Evolutionary conservation across 2,113 vertebrate genomes (phyloP).

Genomic region (Hippoglossus stenolepis): DNA sequence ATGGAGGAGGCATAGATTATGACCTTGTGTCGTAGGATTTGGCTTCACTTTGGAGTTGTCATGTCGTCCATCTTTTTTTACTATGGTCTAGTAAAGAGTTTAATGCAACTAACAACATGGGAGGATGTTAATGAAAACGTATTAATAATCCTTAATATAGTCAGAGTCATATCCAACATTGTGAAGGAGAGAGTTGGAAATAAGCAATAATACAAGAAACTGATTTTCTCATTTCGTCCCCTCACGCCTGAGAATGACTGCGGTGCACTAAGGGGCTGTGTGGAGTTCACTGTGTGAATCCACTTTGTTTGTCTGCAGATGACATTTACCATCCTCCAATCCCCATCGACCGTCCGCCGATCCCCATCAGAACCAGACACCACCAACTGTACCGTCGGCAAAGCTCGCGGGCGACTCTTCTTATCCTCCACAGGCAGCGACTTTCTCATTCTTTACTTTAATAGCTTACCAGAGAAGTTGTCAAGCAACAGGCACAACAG

Average conservation of each 20-base stretch:
- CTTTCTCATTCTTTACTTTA: background rate
- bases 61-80: too few species aligned
- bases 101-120: constrained; percentile 8
- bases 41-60: too few species aligned
- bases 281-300: background rate
- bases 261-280: too few species aligned
- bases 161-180: background rate
- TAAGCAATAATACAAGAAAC: background rate
- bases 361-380: background rate
- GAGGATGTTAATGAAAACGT: constrained; percentile 5
- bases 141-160: background rate
- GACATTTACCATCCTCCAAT: constrained; percentile 20
- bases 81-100: too few species aligned
- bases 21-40: too few species aligned
- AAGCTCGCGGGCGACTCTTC: background rate
- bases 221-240: too few species aligned
- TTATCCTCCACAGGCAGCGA: background rate
- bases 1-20: too few species aligned
- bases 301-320: constrained; percentile 15
- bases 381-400: background rate
- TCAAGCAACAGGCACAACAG: background rate
- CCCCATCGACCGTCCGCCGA: background rate
- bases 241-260: too few species aligned
- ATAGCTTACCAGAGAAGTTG: background rate
- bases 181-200: background rate